A percentile compares a stretch with the other conserved stretches of the same genome.
phyloP scores from a whole-genome alignment of 2,113 vertebrate genomes.

The Bos javanicus region DNA sequence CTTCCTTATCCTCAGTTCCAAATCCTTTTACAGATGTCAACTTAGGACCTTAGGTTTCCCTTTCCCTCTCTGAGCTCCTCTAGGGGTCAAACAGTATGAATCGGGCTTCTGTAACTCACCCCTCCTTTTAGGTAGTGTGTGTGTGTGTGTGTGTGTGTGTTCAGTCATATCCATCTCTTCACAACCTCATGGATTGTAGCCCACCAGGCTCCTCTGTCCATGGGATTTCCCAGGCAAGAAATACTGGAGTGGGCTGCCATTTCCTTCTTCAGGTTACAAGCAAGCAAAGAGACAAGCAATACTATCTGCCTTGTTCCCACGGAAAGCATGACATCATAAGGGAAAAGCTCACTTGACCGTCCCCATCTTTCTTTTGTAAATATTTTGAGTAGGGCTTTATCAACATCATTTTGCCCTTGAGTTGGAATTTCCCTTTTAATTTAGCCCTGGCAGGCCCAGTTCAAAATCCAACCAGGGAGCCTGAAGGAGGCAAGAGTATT shows the following conservation, averaged over 20 bases:
- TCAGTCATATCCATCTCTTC: background rate
- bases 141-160: background rate
- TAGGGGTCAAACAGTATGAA: background rate
- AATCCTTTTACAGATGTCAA: constrained; percentile 72
- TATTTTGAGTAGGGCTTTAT: constrained; percentile 10
- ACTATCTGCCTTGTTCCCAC: background rate
- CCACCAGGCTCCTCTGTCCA: background rate
- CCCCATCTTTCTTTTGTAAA: constrained; percentile 40
- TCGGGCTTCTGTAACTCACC: background rate
- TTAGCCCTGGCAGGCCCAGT: background rate
- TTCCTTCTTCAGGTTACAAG: constrained; percentile 53
- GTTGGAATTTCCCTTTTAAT: constrained; percentile 47
- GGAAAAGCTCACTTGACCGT: constrained; percentile 28
- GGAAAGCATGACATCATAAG: constrained; percentile 22
- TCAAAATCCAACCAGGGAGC: background rate
- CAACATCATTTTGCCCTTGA: constrained; percentile 31
- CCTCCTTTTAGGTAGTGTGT: constrained; percentile 23
- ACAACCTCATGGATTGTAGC: background rate
- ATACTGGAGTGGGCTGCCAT: background rate
- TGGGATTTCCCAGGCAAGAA: background rate
- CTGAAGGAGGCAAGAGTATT: background rate
- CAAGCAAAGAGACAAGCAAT: constrained; percentile 41
- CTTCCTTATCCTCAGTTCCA: constrained; percentile 77
- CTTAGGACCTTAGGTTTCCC: constrained; percentile 25
- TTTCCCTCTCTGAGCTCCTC: background rate